These are phyloP conservation scores for Hypomecis atomaria DNA, from an alignment of 2,888 invertebrate genomes.

Conservation along the genomic window DNA sequence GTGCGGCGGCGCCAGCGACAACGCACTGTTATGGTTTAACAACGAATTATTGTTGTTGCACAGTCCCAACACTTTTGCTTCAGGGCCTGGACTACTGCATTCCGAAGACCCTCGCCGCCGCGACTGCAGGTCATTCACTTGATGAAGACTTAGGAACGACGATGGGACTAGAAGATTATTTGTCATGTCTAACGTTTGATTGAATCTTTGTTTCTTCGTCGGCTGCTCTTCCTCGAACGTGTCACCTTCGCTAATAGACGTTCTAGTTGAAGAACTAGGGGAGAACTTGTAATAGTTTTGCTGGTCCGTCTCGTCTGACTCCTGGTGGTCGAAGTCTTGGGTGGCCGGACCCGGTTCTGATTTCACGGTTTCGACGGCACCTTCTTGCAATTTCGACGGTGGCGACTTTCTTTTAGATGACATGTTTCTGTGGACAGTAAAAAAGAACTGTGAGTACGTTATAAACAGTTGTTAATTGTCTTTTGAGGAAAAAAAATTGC, in stretches of 20 bases:
- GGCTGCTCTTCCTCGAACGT: slow-evolving; percentile 86
- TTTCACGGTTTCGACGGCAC: slow-evolving; percentile 80
- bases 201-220: slow-evolving; percentile 86
- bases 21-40: slow-evolving; percentile 85
- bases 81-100: slow-evolving; percentile 89
- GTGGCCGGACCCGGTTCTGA: slow-evolving; percentile 81
- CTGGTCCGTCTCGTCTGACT: slow-evolving; percentile 73
- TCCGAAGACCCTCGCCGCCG: slow-evolving; percentile 86
- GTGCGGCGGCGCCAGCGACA: slow-evolving; percentile 80
- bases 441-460: neutral
- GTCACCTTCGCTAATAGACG: slow-evolving; percentile 85
- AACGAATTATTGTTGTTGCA: slow-evolving; percentile 87
- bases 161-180: slow-evolving; percentile 84
- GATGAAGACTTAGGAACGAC: slow-evolving; percentile 83
- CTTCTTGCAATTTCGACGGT: slow-evolving; percentile 96
- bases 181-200: slow-evolving; percentile 85
- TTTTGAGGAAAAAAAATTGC: no score
- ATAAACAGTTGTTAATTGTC: neutral
- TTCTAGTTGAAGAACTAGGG: slow-evolving; percentile 77
- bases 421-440: slow-evolving; percentile 92
- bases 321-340: slow-evolving; percentile 77
- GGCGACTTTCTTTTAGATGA: slow-evolving; percentile 98
- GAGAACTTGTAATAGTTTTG: slow-evolving; percentile 78
- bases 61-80: slow-evolving; percentile 87
- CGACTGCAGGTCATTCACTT: slow-evolving; percentile 81